Evolutionary conservation across 2,113 vertebrate genomes (phyloP), one percentile per base, ranked within the genome.

Genomic region (Pimephales promelas): DNA sequence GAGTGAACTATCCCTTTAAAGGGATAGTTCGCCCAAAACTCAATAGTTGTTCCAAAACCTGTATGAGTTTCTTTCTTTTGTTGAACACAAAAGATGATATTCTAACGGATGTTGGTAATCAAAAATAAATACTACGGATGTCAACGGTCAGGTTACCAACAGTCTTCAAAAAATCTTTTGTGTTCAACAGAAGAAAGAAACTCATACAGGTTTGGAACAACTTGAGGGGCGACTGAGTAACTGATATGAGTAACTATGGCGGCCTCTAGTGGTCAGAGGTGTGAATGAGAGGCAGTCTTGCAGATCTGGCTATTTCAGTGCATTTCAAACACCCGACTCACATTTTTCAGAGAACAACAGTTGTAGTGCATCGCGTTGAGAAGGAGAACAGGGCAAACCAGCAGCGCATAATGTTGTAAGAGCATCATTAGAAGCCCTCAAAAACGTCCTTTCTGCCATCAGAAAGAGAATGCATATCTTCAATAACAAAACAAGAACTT

Each of bases 221-320:
- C 36, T 40, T 8, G 36, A 40, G 36, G 7, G 34, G n/a, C n/a
- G n/a, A n/a, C n/a, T 36, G 34, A 36, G 36, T 40, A 40, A 40
- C 0, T 40, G 6, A 40, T 40, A 1, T 24, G 9, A 40, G 52
- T 1, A 24, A 43, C 66, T 84, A 49, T 43, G 31, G 66, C 36
- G 57, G 79, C 66, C 45, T 73, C 84, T 84, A 54, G 78, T 83
- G 85, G 74, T 56, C 22, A 34, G 45, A 80, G 43, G 31, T 70
- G 66, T 61, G 10, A 57, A 76, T 74, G 10, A 74, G 24, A 56
- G 84, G 79, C 79, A 85, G 84, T 76, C 36, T 68, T 62, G 31
- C 28, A 72, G 81, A 79, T 40, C 52, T 31, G 22, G 61, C 28
- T 61, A 34, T 75, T 84, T 88, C 85, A 85, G 87, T 86, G 83